Evolutionary conservation across 2,888 invertebrate species (phyloP).

Genomic region (Agrotis ipsilon): DNA sequence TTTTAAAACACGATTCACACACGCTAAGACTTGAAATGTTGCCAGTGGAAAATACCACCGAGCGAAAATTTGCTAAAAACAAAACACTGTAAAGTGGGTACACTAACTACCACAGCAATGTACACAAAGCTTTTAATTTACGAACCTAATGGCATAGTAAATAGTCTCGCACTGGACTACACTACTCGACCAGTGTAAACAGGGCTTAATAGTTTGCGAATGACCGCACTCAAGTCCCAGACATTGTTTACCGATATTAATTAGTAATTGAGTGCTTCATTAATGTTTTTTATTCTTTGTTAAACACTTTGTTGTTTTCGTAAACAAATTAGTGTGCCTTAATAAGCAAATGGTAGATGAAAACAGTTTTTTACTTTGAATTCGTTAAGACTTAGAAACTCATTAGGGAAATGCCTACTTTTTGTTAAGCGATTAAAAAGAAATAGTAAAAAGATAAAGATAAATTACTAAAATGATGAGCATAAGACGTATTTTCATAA

Average conservation of each 20-base stretch:
- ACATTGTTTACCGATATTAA: conserved; percentile 46
- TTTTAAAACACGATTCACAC: too few species aligned
- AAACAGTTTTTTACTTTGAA: conserved; percentile 1
- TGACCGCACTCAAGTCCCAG: conserved; percentile 19
- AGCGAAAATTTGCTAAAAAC: not conserved
- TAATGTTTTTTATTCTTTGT: conserved; percentile 34
- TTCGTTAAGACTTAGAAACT: not conserved
- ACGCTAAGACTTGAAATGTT: too few species aligned
- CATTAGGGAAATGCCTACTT: not conserved
- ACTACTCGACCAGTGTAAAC: conserved; percentile 48
- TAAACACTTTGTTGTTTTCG: conserved; percentile 34
- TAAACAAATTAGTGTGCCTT: conserved; percentile 29
- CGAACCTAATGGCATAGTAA: conserved; percentile 42
- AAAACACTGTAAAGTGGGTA: not conserved
- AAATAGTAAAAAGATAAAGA: not conserved
- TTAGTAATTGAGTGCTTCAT: conserved; percentile 30
- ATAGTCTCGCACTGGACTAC: conserved; percentile 41
- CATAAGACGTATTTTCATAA: too few species aligned
- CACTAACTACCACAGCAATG: conserved; percentile 14
- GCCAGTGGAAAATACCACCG: not conserved
- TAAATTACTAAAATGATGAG: too few species aligned
- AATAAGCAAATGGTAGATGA: conserved; percentile 7
- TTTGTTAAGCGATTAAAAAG: not conserved
- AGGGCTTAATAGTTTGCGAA: conserved; percentile 35
- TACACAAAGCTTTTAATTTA: conserved; percentile 27